phyloP scores from a whole-genome alignment of 2,113 vertebrate species.

The Condylura cristata region DNA sequence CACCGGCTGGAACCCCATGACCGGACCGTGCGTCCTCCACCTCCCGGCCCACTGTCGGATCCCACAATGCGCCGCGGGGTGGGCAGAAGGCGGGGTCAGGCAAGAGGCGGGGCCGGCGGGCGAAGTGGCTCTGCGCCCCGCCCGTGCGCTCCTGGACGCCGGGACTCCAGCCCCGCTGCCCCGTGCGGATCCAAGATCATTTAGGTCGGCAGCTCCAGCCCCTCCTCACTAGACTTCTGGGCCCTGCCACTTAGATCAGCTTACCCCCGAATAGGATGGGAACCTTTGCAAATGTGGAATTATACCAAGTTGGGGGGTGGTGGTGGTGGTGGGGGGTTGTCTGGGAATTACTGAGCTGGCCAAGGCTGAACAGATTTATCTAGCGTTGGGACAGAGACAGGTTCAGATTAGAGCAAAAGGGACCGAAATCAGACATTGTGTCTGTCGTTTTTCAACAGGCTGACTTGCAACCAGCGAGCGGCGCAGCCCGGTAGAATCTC shows the following conservation, averaged over 20 bases:
- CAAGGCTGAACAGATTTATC: not conserved
- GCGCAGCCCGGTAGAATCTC: not conserved
- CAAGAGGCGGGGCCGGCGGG: not conserved
- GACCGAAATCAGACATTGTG: not conserved
- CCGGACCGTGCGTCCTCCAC: not conserved
- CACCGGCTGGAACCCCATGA: constrained; percentile 74
- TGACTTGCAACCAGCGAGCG: not conserved
- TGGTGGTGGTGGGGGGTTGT: not conserved
- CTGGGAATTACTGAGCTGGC: not conserved
- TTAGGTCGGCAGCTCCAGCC: too few species aligned
- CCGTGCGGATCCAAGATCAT: fast-evolving
- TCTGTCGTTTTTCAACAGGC: not conserved
- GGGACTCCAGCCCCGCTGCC: fast-evolving
- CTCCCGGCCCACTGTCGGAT: not conserved
- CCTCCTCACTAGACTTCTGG: not conserved
- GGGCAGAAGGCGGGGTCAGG: not conserved
- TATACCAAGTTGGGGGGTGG: not conserved
- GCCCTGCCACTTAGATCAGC: not conserved
- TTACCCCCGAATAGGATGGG: not conserved
- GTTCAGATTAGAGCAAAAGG: not conserved
- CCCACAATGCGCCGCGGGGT: constrained; percentile 68
- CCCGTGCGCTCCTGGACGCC: fast-evolving
- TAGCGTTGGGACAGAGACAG: not conserved
- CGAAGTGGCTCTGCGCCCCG: not conserved
- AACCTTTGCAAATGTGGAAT: not conserved